These are phyloP conservation scores for Bembecia ichneumoniformis DNA, from an alignment of 2,888 invertebrate genomes.

Conservation along the genomic window DNA sequence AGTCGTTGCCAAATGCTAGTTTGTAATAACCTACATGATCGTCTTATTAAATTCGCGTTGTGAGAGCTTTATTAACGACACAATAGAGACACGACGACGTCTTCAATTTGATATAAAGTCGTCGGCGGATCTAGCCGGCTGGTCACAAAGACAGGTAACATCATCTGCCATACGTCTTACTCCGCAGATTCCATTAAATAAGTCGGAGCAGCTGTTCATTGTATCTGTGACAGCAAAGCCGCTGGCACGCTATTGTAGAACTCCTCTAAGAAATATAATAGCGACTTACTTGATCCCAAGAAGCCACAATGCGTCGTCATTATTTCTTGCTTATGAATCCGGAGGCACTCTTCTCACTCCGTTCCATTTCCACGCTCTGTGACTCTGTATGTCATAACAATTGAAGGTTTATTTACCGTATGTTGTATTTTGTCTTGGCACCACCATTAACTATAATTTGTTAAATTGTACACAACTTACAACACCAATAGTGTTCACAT, in stretches of 20 bases:
- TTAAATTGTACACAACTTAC: conserved; percentile 5
- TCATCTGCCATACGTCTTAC: conserved; percentile 47
- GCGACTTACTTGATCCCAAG: conserved; percentile 58
- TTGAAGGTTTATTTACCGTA: conserved; percentile 12
- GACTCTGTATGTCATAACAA: conserved; percentile 28
- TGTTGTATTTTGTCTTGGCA: conserved; percentile 12
- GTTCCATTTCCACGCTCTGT: conserved; percentile 23
- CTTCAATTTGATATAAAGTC: conserved; percentile 30
- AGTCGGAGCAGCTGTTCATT: conserved; percentile 58
- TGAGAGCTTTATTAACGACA: conserved; percentile 13
- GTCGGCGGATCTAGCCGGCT: conserved; percentile 21
- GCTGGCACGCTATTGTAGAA: conserved; percentile 50
- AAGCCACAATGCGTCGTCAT: conserved; percentile 58
- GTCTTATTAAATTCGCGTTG: too few relatives aligned
- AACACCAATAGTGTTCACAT: background rate
- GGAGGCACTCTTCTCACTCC: conserved; percentile 33
- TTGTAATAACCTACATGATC: too few relatives aligned
- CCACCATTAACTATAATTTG: conserved; percentile 8
- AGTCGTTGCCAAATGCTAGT: too few relatives aligned
- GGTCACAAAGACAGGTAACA: conserved; percentile 44
- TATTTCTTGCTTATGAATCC: conserved; percentile 48
- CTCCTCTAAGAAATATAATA: conserved; percentile 59
- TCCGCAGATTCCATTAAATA: conserved; percentile 41
- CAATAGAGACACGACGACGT: conserved; percentile 30
- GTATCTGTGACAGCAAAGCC: conserved; percentile 62